A percentile compares a stretch with the other conserved stretches of the same genome.
Conservation (phyloP, 2,888 invertebrate species). For the Portevinia maculata region DNA sequence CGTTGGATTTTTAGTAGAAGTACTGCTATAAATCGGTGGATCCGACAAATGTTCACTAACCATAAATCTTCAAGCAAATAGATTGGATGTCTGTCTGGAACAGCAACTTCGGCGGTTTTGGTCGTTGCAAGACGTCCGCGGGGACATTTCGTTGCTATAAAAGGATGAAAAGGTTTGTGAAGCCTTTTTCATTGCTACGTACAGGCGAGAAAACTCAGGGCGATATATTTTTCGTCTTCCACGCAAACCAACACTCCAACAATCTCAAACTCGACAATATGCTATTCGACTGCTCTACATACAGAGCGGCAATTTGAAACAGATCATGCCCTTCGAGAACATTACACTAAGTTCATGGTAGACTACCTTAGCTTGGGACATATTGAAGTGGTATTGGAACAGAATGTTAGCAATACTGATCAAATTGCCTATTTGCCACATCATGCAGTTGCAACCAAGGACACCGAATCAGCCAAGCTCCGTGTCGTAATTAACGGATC, state of each 20-base stretch:
- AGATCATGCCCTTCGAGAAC: slow-evolving; percentile 20
- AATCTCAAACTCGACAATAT: slow-evolving; percentile 21
- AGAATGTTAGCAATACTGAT: background rate
- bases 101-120: slow-evolving; percentile 20
- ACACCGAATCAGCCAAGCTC: slow-evolving; percentile 6
- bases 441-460: slow-evolving; percentile 14
- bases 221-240: slow-evolving; percentile 17
- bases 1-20: slow-evolving; percentile 23
- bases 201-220: slow-evolving; percentile 5
- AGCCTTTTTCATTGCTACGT: slow-evolving; percentile 24
- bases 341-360: slow-evolving; percentile 7
- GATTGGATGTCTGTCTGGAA: slow-evolving; percentile 7
- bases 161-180: slow-evolving; percentile 11
- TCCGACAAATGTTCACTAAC: slow-evolving; percentile 8
- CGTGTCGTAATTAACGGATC: slow-evolving; percentile 3
- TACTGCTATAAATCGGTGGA: slow-evolving; percentile 4
- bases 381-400: background rate
- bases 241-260: slow-evolving; percentile 1
- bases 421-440: slow-evolving; percentile 1
- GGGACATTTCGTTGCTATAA: slow-evolving; percentile 9
- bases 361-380: slow-evolving; percentile 15
- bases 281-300: slow-evolving; percentile 16
- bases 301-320: slow-evolving; percentile 1
- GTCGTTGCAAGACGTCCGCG: slow-evolving; percentile 24
- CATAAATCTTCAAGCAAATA: too few relatives aligned